Percentiles rank a stretch among this genome's conserved stretches.
Evolutionary conservation across 2,888 invertebrate genomes (phyloP).

Genomic region (Metallyticus violacea): DNA sequence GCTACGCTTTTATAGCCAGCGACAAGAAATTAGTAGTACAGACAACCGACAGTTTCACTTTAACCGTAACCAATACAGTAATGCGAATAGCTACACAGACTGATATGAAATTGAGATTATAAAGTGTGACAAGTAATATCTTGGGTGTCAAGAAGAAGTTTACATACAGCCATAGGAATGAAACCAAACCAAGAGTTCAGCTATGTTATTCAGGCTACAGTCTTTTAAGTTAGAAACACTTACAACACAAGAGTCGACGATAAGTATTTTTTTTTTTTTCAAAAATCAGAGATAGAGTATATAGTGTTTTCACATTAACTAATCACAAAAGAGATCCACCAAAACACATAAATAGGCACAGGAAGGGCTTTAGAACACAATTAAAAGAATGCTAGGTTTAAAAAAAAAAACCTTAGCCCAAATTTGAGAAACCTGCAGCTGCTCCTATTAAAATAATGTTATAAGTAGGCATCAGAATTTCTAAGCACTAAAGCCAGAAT

Average conservation of each 20-base stretch:
- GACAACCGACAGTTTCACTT: background rate
- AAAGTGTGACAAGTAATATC: background rate
- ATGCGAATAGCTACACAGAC: background rate
- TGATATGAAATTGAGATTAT: background rate
- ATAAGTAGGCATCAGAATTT: too few species aligned
- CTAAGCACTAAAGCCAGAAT: too few species aligned
- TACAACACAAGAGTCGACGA: background rate
- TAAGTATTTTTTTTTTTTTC: background rate
- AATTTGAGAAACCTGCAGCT: too few species aligned
- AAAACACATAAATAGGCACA: background rate
- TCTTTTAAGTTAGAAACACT: background rate
- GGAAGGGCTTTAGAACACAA: background rate
- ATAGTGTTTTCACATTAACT: background rate
- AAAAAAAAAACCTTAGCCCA: too few species aligned
- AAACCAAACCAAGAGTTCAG: background rate
- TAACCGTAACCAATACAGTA: background rate
- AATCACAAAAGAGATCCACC: background rate
- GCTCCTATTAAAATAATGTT: too few species aligned
- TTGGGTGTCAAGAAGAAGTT: background rate
- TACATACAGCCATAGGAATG: background rate
- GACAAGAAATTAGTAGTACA: background rate
- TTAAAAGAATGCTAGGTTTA: too few species aligned
- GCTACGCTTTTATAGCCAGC: background rate
- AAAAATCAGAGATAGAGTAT: background rate
- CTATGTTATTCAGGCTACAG: background rate